Conservation (phyloP, 2,113 vertebrate genomes). For the Actenoides hombroni region DNA sequence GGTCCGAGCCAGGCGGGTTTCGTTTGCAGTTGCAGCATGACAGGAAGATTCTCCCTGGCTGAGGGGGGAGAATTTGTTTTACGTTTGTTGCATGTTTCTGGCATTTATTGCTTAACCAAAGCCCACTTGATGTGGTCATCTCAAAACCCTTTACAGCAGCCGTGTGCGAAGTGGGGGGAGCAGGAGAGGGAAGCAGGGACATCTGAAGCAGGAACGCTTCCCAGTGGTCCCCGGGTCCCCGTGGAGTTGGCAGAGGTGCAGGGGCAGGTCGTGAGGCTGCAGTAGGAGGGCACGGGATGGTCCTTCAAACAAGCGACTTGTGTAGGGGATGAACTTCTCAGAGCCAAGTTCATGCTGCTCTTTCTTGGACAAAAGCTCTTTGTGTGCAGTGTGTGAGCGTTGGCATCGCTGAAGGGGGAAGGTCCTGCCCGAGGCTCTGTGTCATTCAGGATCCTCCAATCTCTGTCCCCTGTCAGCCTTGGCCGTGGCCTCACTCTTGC, state of each 20-base stretch:
- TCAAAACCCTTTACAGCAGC: background rate
- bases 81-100: slow-evolving; percentile 31
- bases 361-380: background rate
- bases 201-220: background rate
- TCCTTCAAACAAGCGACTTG: background rate
- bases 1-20: slow-evolving; percentile 20
- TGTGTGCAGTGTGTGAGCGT: background rate
- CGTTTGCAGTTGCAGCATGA: slow-evolving; percentile 44
- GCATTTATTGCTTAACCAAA: slow-evolving; percentile 56
- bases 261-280: background rate
- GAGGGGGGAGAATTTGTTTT: slow-evolving; percentile 14
- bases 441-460: slow-evolving; percentile 4
- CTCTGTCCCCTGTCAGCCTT: background rate
- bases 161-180: background rate
- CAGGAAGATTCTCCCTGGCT: slow-evolving; percentile 29
- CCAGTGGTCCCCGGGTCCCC: background rate
- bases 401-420: background rate
- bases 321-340: background rate
- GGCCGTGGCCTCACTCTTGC: background rate
- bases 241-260: background rate
- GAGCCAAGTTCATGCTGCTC: background rate
- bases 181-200: background rate
- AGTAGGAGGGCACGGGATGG: background rate
- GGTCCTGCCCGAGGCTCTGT: background rate
- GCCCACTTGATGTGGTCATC: slow-evolving; percentile 50